These are phyloP conservation scores for Neomicropteryx cornuta DNA, from an alignment of 1,140 invertebrate species.

Conservation along the genomic window DNA sequence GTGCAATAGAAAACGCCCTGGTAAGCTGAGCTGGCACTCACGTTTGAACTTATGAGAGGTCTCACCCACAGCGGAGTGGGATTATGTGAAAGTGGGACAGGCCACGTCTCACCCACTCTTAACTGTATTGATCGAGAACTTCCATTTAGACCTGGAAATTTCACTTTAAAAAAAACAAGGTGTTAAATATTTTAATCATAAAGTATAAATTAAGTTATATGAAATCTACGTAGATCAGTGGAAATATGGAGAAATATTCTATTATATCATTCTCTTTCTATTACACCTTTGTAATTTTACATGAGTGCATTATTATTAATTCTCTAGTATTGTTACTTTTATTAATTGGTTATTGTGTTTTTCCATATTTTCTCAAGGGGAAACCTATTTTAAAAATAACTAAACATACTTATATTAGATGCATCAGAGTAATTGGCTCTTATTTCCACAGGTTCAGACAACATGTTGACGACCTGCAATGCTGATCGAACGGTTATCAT, in stretches of 20 bases:
- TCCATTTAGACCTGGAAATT: constrained; percentile 31
- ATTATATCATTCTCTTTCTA: too few species aligned
- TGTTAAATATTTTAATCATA: too few species aligned
- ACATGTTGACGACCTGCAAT: constrained; percentile 66
- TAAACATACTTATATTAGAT: background rate
- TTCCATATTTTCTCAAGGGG: too few species aligned
- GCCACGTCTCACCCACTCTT: constrained; percentile 16
- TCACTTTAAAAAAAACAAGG: too few species aligned
- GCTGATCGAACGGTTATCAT: constrained; percentile 92
- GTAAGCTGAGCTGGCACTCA: background rate
- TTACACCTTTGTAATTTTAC: too few species aligned
- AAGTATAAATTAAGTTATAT: too few species aligned
- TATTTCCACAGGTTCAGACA: constrained; percentile 58
- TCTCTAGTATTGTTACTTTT: too few species aligned
- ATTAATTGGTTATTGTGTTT: too few species aligned
- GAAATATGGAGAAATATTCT: too few species aligned
- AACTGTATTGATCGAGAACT: constrained; percentile 12
- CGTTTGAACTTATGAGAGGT: constrained; percentile 5
- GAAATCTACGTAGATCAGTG: too few species aligned
- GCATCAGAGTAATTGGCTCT: constrained; percentile 9
- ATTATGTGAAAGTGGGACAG: constrained; percentile 24
- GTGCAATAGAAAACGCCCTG: constrained; percentile 11
- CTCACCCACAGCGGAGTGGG: constrained; percentile 15
- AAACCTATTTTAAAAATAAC: too few species aligned
- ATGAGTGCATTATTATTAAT: too few species aligned